phyloP scores from a whole-genome alignment of 2,888 invertebrate genomes.

The Mythimna vitellina region DNA sequence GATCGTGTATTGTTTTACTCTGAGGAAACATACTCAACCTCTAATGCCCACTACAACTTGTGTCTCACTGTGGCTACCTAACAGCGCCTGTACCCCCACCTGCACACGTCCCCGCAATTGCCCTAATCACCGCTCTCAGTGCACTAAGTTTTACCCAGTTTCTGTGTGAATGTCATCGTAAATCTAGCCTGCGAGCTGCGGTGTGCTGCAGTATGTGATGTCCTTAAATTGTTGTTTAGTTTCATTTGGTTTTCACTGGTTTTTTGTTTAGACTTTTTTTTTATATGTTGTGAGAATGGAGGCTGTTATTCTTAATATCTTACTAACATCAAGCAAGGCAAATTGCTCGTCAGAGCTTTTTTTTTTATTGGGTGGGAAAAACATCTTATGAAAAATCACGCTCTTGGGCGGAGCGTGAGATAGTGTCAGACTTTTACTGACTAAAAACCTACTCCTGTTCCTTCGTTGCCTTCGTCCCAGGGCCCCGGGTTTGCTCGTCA shows the following conservation, averaged over 20 bases:
- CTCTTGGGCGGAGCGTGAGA: too few species aligned
- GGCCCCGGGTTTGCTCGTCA: too few species aligned
- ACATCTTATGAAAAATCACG: too few species aligned
- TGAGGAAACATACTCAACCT: too few species aligned
- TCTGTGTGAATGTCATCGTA: slow-evolving; percentile 49
- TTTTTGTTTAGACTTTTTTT: slow-evolving; percentile 4
- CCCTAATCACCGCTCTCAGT: background rate
- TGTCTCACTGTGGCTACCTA: background rate
- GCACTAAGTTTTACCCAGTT: slow-evolving; percentile 5
- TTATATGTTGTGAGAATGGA: background rate
- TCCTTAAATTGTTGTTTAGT: slow-evolving; percentile 14
- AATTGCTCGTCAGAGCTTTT: background rate
- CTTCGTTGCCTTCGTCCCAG: too few species aligned
- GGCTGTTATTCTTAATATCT: background rate
- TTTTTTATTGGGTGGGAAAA: too few species aligned
- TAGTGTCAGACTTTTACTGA: too few species aligned
- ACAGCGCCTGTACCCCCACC: background rate
- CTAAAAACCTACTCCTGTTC: too few species aligned
- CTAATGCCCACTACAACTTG: background rate
- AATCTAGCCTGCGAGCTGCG: slow-evolving; percentile 38
- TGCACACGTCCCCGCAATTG: background rate
- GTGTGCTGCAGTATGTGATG: slow-evolving; percentile 30
- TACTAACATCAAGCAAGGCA: too few species aligned
- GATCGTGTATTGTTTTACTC: too few species aligned
- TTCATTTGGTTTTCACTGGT: background rate